Base-by-base conservation (phyloP, 2,888 invertebrate genomes). In the Ethmia dodecea region DNA sequence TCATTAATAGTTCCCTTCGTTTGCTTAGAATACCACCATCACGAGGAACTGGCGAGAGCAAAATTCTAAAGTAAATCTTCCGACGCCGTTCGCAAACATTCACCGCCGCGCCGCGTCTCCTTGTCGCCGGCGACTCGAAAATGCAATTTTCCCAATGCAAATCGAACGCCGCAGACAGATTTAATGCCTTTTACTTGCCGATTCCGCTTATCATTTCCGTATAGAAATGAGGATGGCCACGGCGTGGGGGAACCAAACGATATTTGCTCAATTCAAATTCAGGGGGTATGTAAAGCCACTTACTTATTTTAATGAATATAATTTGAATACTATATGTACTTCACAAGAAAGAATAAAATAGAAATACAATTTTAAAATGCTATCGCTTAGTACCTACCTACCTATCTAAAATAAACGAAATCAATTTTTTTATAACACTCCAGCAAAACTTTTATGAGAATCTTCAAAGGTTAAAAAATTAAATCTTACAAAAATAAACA, bases 71-170 rank as follows among this genome's bases (percentile, higher is more conserved):
- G 68, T 51, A 69, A 73, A 74, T 53, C 65, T 62, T 60, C 55
- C 45, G 59, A 59, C 57, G 67, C 64, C 60, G 55, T 71, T 62
- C 53, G 64, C 69, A 77, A 77, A 78, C 67, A 76, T 71, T 70
- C 62, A 55, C 62, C 60, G 60, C 49, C 61, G 22, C 22, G 9
- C n/a, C 73, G 22, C 22, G 9, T 22, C 73, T 68, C 52, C 67
- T 66, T 60, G 73, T 64, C 76, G 71, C 62, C 68, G 60, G 45
- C 65, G 63, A 70, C 64, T 75, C 52, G 68, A 73, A 77, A 80
- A 81, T 80, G 80, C 83, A 83, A 80, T 83, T 81, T 79, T 73
- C 72, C 57, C 70, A 76, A 79, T 80, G 80, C 76, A 80, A 80
- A 81, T 80, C 77, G 77, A 80, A 80, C 68, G 71, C 66, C 53